phyloP scores from a whole-genome alignment of 2,797 vertebrate genomes.

The Acrossocheilus wenchowensis region DNA sequence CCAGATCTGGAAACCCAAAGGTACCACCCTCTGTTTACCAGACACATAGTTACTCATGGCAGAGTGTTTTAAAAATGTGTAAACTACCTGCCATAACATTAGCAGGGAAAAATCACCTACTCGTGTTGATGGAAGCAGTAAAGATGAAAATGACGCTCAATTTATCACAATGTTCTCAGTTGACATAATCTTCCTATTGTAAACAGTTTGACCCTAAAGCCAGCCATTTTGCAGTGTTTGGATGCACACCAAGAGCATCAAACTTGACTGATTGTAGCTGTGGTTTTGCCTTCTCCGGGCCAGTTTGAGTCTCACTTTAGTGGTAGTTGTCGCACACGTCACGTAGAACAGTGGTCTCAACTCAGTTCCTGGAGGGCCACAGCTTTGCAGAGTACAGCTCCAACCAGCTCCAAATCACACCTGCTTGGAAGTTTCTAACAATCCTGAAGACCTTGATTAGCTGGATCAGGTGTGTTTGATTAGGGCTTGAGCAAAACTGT shows the following conservation, averaged over 20 bases:
- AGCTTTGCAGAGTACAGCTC: too few relatives aligned
- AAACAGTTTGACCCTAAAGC: conserved; percentile 31
- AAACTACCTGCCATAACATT: conserved; percentile 29
- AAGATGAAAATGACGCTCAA: conserved; percentile 14
- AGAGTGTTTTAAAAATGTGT: conserved; percentile 6
- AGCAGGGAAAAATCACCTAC: conserved; percentile 14
- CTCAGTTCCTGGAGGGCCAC: too few relatives aligned
- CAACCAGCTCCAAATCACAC: too few relatives aligned
- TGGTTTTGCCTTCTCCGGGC: conserved; percentile 13
- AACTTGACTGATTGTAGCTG: conserved; percentile 24
- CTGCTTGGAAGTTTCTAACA: too few relatives aligned
- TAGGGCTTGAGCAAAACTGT: too few relatives aligned
- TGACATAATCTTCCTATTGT: conserved; percentile 4
- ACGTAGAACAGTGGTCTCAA: not conserved
- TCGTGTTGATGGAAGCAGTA: not conserved
- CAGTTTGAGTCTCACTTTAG: conserved; percentile 24
- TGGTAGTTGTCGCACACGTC: not conserved
- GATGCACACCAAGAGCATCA: conserved; percentile 13
- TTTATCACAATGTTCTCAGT: not conserved
- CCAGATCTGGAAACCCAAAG: not conserved
- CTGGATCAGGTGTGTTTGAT: too few relatives aligned
- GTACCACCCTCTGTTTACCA: not conserved
- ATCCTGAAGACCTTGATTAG: too few relatives aligned
- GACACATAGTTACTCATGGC: conserved; percentile 7
- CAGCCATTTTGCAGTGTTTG: not conserved